Conservation (phyloP, 2,113 vertebrate genomes). For the Tragelaphus scriptus region DNA sequence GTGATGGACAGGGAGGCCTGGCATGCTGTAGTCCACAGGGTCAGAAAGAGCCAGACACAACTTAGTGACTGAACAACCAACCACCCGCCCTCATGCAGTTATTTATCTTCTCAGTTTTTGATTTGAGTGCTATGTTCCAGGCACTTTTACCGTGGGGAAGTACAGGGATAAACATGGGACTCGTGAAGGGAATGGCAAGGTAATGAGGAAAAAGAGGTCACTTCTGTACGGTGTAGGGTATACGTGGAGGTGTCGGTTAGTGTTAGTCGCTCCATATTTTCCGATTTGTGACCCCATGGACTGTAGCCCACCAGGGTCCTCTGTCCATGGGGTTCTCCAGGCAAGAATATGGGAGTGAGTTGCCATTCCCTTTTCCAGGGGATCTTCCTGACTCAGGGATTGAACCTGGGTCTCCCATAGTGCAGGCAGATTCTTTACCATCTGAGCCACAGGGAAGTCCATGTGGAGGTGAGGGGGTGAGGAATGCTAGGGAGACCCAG, state of each 20-base stretch:
- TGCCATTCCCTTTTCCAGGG: background rate
- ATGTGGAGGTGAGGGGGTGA: background rate
- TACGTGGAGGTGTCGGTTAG: background rate
- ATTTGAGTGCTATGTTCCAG: background rate
- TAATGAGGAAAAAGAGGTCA: background rate
- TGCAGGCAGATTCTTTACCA: background rate
- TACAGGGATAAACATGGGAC: background rate
- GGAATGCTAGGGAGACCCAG: background rate
- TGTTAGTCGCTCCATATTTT: background rate
- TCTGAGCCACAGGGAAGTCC: background rate
- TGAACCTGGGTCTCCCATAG: background rate
- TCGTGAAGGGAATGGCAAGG: background rate
- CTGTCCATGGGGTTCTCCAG: background rate
- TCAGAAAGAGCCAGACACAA: background rate
- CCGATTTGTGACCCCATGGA: fast-evolving
- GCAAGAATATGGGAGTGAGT: background rate
- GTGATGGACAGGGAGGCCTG: background rate
- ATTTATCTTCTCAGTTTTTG: background rate
- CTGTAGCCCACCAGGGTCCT: background rate
- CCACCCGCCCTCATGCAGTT: background rate
- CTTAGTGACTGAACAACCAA: background rate
- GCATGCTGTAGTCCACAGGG: background rate
- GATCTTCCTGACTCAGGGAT: background rate
- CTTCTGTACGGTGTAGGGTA: background rate
- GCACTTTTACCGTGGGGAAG: background rate